phyloP scores from a whole-genome alignment of 2,888 invertebrate genomes.

The Caenorhabditis doughertyi region DNA sequence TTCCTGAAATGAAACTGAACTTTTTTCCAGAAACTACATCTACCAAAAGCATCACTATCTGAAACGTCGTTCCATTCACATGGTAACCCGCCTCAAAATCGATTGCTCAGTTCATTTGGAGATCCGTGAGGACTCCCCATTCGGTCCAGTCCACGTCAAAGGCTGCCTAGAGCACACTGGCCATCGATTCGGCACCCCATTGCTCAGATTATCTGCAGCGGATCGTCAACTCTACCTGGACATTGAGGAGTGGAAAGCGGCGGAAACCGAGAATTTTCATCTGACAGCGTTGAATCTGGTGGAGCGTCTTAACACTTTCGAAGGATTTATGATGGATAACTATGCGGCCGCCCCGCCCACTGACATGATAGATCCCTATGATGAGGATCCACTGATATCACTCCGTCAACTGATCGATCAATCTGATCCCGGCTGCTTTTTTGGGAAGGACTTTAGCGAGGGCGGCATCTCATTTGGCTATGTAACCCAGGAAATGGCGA shows the following conservation, averaged over 20 bases:
- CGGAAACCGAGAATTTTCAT: neutral
- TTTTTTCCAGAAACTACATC: constrained; percentile 29
- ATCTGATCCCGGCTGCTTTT: constrained; percentile 16
- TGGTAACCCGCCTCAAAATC: constrained; percentile 37
- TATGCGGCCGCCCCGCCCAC: neutral
- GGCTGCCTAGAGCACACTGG: constrained; percentile 75
- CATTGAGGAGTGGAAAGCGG: neutral
- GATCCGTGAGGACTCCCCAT: constrained; percentile 11
- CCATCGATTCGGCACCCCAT: constrained; percentile 72
- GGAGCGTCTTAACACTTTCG: constrained; percentile 16
- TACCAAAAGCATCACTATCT: constrained; percentile 36
- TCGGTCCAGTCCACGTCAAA: constrained; percentile 55
- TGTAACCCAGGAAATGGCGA: constrained; percentile 42
- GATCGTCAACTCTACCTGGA: constrained; percentile 38
- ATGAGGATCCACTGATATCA: neutral
- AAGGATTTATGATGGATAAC: constrained; percentile 54
- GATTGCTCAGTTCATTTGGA: constrained; percentile 53
- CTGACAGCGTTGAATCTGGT: constrained; percentile 12
- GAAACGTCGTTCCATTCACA: constrained; percentile 30
- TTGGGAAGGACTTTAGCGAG: neutral
- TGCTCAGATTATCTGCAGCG: constrained; percentile 52
- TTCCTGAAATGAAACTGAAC: too few relatives aligned
- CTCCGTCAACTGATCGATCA: constrained; percentile 5
- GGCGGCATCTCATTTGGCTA: constrained; percentile 35
- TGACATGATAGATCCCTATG: neutral